Evolutionary conservation across 2,797 vertebrate genomes (phyloP).

Genomic region (Anguilla anguilla): DNA sequence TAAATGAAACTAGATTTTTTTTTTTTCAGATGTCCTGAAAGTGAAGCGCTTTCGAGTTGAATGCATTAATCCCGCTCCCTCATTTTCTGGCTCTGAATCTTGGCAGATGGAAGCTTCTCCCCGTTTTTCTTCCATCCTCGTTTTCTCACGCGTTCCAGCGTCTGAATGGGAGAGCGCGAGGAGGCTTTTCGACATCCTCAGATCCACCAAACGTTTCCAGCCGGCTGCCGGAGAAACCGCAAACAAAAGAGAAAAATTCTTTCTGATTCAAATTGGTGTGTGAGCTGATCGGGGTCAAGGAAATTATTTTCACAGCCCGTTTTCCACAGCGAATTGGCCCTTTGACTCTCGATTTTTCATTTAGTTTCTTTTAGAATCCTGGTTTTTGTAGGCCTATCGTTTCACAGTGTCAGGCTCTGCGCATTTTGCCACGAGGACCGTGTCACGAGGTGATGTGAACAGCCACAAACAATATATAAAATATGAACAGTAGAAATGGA

Average conservation of each 20-base stretch:
- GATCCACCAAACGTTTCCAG: background rate
- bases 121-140: too few relatives aligned
- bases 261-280: background rate
- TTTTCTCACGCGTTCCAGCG: background rate
- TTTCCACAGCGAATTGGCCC: background rate
- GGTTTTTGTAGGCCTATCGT: background rate
- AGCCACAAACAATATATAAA: constrained; percentile 4
- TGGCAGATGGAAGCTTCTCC: background rate
- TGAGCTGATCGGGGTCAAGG: background rate
- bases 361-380: background rate
- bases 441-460: background rate
- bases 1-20: background rate
- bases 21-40: background rate
- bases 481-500: background rate
- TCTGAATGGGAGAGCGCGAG: background rate
- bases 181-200: background rate
- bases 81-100: background rate
- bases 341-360: background rate
- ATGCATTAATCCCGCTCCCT: background rate
- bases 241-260: background rate
- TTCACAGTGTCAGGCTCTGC: background rate
- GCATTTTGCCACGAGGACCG: background rate
- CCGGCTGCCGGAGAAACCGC: background rate
- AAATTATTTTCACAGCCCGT: background rate
- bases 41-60: background rate